phyloP scores from a whole-genome alignment of 2,113 vertebrate genomes.

The Synodontis membranacea region DNA sequence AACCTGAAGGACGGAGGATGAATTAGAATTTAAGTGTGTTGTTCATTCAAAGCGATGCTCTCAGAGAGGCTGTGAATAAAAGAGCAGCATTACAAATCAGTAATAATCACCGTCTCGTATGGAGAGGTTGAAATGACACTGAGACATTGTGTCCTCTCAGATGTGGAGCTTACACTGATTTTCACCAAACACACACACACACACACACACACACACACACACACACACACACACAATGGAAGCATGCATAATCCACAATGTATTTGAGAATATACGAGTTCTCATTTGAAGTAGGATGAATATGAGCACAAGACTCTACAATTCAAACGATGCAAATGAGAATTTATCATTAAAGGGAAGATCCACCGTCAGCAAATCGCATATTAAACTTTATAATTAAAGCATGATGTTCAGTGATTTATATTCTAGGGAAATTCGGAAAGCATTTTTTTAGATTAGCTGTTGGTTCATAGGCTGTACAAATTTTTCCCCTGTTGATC shows the following conservation, averaged over 20 bases:
- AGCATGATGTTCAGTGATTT: background rate
- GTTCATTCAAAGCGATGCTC: background rate
- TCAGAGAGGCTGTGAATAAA: background rate
- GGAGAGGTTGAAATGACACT: conserved; percentile 24
- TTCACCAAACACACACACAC: background rate
- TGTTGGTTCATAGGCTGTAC: background rate
- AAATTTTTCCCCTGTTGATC: background rate
- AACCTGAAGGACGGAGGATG: background rate
- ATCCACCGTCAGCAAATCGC: background rate
- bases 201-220: background rate
- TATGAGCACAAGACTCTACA: background rate
- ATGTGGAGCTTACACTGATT: conserved; percentile 19
- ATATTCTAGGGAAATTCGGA: background rate
- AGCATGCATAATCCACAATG: background rate
- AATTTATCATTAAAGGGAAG: background rate
- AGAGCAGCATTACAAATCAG: conserved; percentile 11
- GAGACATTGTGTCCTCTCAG: background rate
- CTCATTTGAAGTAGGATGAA: background rate
- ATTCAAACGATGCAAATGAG: background rate
- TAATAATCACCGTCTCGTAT: conserved; percentile 20
- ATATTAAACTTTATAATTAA: background rate
- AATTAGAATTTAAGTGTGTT: conserved; percentile 5
- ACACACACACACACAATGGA: background rate
- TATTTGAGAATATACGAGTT: background rate
- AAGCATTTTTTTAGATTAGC: background rate